Evolutionary conservation across 2,888 invertebrate species (phyloP), one percentile per base, ranked within the genome.

Genomic region (Epinotia bilunana): DNA sequence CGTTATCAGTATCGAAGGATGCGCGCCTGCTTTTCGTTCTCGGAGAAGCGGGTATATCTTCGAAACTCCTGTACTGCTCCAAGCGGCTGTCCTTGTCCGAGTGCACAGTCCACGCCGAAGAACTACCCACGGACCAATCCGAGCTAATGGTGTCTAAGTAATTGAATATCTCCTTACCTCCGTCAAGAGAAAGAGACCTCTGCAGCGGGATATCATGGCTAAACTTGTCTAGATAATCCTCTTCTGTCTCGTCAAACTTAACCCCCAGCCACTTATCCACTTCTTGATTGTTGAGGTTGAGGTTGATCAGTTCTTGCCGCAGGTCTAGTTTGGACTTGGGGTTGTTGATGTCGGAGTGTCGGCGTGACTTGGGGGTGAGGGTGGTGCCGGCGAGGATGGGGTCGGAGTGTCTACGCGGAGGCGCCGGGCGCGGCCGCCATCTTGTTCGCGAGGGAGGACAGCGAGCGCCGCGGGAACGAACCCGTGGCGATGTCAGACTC

Each of bases 401-500:
- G 82, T 85, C 79, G 77, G 92, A 90, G 85, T 91, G 89, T 77
- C 93, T 91, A 91, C 93, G 91, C 84, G 90, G 90, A 84, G 91
- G 91, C 77, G 83, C 85, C 86, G 87, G 87, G 84, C 87, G 90
- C 87, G 84, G 95, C 87, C 87, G 97, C 95, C 96, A 97, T 96
- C 94, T 97, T 97, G 85, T 96, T 96, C 83, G 88, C 89, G 87
- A 97, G 95, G 86, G 97, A 95, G 86, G 97, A 96, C 87, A 97
- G 95, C 93, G 97, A 96, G 92, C 97, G 96, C 85, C 97, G 95
- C 87, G 97, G 97, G 95, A 97, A 97, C 87, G 96, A 96, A 84
- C 96, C 95, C 89, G 96, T 95, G 91, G 95, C 90, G 93, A 95
- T 94, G 91, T 95, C 95, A 91, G 95, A 95, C 91, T 98, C 98